phyloP scores from a whole-genome alignment of 2,797 vertebrate species.

The Allobates femoralis region DNA sequence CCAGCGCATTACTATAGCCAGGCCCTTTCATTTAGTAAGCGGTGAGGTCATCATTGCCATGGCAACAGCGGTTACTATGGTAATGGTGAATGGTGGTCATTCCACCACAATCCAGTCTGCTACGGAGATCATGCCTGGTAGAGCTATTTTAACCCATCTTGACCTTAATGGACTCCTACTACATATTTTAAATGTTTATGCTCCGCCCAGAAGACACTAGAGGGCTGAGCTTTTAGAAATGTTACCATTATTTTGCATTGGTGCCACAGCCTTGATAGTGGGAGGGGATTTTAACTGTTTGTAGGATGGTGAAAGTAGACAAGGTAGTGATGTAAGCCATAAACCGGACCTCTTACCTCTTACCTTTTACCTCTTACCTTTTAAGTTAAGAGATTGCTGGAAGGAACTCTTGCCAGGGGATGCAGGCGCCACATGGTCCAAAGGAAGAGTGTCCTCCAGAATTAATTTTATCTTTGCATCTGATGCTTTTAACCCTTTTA shows the following conservation, averaged over 20 bases:
- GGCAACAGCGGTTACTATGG: no score
- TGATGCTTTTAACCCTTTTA: neutral
- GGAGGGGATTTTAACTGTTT: neutral
- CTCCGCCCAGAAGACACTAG: no score
- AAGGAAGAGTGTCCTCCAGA: no score
- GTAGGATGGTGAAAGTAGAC: neutral
- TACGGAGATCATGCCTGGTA: neutral
- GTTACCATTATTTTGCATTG: neutral
- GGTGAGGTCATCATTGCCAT: no score
- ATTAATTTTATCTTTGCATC: no score
- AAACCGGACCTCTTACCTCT: no score
- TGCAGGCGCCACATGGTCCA: no score
- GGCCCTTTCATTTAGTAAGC: no score
- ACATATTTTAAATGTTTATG: no score
- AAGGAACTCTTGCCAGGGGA: neutral
- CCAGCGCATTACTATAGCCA: no score
- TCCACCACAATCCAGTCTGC: neutral
- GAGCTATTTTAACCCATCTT: neutral
- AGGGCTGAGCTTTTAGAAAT: neutral
- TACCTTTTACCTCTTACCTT: neutral
- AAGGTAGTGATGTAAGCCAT: neutral
- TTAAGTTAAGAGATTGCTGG: neutral
- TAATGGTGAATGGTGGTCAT: no score
- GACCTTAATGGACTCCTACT: neutral
- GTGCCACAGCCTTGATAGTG: neutral